phyloP scores from a whole-genome alignment of 2,888 invertebrate genomes.

The Cryptocheilus praepositus region DNA sequence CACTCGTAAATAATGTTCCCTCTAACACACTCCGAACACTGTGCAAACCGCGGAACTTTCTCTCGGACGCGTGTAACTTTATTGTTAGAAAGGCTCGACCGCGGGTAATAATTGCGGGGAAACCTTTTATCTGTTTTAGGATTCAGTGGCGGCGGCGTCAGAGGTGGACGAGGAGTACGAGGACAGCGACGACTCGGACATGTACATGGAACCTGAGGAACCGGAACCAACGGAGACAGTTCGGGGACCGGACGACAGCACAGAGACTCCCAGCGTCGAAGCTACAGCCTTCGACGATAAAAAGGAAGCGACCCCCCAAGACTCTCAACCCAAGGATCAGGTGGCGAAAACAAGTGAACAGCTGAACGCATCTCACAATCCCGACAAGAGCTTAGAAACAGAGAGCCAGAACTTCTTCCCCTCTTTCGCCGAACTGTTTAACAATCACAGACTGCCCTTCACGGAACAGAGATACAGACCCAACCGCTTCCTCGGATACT shows the following conservation, averaged over 20 bases:
- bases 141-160: conserved; percentile 68
- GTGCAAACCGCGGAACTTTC: conserved; percentile 25
- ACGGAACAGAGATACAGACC: conserved; percentile 77
- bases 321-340: conserved; percentile 30
- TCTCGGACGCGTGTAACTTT: conserved; percentile 13
- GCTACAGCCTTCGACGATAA: too few relatives aligned
- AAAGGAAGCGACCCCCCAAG: conserved; percentile 12
- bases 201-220: conserved; percentile 74
- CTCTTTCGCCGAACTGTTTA: conserved; percentile 83
- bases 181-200: conserved; percentile 73
- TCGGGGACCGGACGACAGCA: not conserved
- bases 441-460: conserved; percentile 79
- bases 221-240: conserved; percentile 46
- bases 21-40: too few relatives aligned
- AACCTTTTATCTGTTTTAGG: conserved; percentile 52
- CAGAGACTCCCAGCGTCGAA: not conserved
- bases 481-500: conserved; percentile 70
- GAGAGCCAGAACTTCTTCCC: conserved; percentile 86
- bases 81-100: conserved; percentile 24
- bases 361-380: conserved; percentile 2
- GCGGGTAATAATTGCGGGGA: not conserved
- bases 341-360: conserved; percentile 42
- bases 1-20: too few relatives aligned
- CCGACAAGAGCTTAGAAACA: conserved; percentile 76
- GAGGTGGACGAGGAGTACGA: conserved; percentile 69